phyloP scores from a whole-genome alignment of 2,888 invertebrate species.

The Xestia xanthographa region DNA sequence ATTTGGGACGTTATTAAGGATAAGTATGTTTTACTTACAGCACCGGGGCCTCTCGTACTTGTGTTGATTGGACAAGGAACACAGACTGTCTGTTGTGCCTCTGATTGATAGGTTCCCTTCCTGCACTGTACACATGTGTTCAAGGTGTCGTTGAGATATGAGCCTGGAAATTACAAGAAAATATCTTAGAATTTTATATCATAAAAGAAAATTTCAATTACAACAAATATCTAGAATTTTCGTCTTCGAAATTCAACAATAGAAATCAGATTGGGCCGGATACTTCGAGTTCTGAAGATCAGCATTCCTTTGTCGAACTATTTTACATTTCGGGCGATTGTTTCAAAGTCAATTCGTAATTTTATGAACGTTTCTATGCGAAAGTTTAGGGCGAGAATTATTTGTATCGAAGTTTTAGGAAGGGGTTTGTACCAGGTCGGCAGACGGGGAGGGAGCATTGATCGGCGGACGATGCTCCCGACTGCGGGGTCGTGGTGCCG shows the following conservation, averaged over 20 bases:
- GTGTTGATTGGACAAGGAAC: constrained; percentile 97
- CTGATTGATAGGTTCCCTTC: constrained; percentile 97
- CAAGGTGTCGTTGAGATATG: constrained; percentile 95
- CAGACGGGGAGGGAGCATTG: constrained; percentile 98
- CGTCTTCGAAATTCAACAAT: constrained; percentile 26
- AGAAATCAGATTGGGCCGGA: constrained; percentile 31
- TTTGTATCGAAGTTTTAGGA: constrained; percentile 24
- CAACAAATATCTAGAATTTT: constrained; percentile 18
- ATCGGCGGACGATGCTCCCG: constrained; percentile 95
- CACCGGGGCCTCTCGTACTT: constrained; percentile 95
- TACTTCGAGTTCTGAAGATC: constrained; percentile 47
- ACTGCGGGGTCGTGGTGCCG: constrained; percentile 96
- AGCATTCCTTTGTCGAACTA: constrained; percentile 51
- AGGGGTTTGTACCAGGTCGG: constrained; percentile 90
- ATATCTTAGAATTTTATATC: constrained; percentile 4
- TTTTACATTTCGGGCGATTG: constrained; percentile 66
- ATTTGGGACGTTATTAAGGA: constrained; percentile 39
- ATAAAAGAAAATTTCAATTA: constrained; percentile 8
- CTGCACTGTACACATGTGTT: constrained; percentile 97
- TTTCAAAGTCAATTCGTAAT: constrained; percentile 46
- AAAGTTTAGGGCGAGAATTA: constrained; percentile 32
- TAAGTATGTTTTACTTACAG: constrained; percentile 91
- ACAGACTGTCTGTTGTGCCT: constrained; percentile 96
- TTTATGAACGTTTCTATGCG: constrained; percentile 28
- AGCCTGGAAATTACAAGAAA: constrained; percentile 88